Conservation (phyloP, 64 coral and sea anemone genomes). For the Anthopleura sola region DNA sequence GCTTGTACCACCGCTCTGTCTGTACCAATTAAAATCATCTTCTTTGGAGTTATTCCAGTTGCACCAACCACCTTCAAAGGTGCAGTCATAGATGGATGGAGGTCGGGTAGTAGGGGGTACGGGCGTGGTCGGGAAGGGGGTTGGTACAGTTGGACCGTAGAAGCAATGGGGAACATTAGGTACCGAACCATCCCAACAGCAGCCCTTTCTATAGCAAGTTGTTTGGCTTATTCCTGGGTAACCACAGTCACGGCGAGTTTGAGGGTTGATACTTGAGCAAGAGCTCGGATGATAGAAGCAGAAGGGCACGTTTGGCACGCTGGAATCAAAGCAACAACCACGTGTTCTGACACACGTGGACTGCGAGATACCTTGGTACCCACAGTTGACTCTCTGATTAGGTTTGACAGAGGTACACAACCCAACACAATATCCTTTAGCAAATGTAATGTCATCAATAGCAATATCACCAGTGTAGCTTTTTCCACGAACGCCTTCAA, state of each 20-base stretch:
- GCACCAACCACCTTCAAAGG: slow-evolving; percentile 60
- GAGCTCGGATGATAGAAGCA: slow-evolving; percentile 96
- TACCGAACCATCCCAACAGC: slow-evolving; percentile 88
- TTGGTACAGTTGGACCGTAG: slow-evolving; percentile 72
- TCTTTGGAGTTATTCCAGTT: slow-evolving; percentile 91
- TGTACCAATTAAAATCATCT: slow-evolving; percentile 77
- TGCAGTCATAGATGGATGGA: slow-evolving; percentile 86
- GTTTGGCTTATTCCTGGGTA: slow-evolving; percentile 51
- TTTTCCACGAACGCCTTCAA: slow-evolving; percentile 83
- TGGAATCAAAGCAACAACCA: slow-evolving; percentile 84
- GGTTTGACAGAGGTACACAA: slow-evolving; percentile 79
- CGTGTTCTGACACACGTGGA: slow-evolving; percentile 59
- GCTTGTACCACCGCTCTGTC: slow-evolving; percentile 34
- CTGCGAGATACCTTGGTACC: slow-evolving; percentile 62
- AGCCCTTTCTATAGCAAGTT: slow-evolving; percentile 57
- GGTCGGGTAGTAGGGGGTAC: slow-evolving; percentile 70
- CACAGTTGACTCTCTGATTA: slow-evolving; percentile 72
- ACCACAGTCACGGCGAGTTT: slow-evolving; percentile 64
- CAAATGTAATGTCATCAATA: slow-evolving; percentile 81
- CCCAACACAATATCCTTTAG: slow-evolving; percentile 80
- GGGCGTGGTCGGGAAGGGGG: slow-evolving; percentile 74
- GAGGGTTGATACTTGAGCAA: slow-evolving; percentile 62
- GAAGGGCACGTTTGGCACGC: slow-evolving; percentile 71
- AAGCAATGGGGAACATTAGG: slow-evolving; percentile 89
- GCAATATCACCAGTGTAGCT: slow-evolving; percentile 85